Percentiles rank a stretch among this genome's conserved stretches.
Conservation (phyloP, 2,797 vertebrate species). For the Cichlasoma orientale region DNA sequence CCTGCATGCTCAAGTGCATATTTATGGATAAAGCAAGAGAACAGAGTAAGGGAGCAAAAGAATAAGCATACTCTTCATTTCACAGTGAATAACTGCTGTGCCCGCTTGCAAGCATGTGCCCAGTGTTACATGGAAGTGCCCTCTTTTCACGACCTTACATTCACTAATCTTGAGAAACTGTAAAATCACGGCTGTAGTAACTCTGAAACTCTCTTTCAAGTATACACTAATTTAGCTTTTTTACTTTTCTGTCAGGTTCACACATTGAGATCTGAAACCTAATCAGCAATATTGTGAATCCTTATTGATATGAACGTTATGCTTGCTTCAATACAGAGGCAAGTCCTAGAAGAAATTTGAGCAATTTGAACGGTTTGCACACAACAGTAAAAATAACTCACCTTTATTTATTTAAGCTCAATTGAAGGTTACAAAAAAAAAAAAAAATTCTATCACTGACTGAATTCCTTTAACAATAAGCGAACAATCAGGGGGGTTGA, state of each 20-base stretch:
- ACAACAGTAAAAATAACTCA: too few species aligned
- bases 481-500: not conserved
- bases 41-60: not conserved
- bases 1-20: not conserved
- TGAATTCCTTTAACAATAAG: not conserved
- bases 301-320: not conserved
- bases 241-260: not conserved
- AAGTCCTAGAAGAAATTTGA: not conserved
- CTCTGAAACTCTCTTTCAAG: not conserved
- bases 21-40: slow-evolving; percentile 24
- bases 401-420: not conserved
- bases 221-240: not conserved
- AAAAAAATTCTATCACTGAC: not conserved
- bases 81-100: slow-evolving; percentile 30
- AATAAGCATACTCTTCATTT: slow-evolving; percentile 34
- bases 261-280: not conserved
- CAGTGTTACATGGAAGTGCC: slow-evolving; percentile 21
- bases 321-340: not conserved
- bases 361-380: too few species aligned
- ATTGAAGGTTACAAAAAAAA: not conserved
- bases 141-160: slow-evolving; percentile 7
- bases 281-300: not conserved
- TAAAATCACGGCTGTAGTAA: not conserved
- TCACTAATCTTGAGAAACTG: not conserved
- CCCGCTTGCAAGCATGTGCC: not conserved